phyloP scores from a whole-genome alignment of 1,140 invertebrate species.

The Helicorthomorpha holstii region DNA sequence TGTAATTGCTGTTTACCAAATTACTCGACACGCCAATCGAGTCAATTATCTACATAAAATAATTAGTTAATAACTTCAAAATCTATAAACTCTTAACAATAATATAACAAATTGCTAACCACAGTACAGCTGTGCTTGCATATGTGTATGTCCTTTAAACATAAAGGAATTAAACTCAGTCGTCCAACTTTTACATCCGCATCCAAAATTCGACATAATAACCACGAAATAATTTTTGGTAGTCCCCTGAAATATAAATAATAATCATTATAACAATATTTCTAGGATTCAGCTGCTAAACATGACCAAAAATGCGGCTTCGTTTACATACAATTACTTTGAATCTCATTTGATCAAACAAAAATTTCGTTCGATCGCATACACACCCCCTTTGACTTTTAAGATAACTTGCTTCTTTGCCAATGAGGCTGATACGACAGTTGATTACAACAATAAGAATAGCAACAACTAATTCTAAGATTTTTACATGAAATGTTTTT shows the following conservation, averaged over 20 bases:
- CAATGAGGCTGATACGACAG: too few relatives aligned
- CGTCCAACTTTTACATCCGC: slow-evolving; percentile 46
- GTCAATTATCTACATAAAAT: slow-evolving; percentile 52
- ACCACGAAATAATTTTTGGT: slow-evolving; percentile 45
- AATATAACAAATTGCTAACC: slow-evolving; percentile 31
- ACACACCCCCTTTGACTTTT: too few relatives aligned
- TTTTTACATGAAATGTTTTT: too few relatives aligned
- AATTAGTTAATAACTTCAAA: slow-evolving; percentile 3
- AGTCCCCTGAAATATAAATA: slow-evolving; percentile 33
- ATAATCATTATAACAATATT: too few relatives aligned
- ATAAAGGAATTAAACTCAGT: slow-evolving; percentile 46
- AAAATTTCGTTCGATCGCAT: too few relatives aligned
- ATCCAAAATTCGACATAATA: slow-evolving; percentile 44
- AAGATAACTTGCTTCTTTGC: too few relatives aligned
- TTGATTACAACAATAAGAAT: too few relatives aligned
- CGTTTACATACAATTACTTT: too few relatives aligned
- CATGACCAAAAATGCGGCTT: too few relatives aligned
- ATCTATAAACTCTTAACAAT: slow-evolving; percentile 4
- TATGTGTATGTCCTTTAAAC: slow-evolving; percentile 43
- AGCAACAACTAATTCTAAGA: too few relatives aligned
- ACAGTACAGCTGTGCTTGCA: slow-evolving; percentile 46
- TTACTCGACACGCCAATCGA: slow-evolving; percentile 71
- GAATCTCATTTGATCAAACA: too few relatives aligned
- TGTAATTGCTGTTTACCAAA: slow-evolving; percentile 60
- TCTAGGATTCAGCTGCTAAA: too few relatives aligned